Base-by-base conservation (phyloP, 2,888 invertebrate genomes). In the Cantharis flavilabris region DNA sequence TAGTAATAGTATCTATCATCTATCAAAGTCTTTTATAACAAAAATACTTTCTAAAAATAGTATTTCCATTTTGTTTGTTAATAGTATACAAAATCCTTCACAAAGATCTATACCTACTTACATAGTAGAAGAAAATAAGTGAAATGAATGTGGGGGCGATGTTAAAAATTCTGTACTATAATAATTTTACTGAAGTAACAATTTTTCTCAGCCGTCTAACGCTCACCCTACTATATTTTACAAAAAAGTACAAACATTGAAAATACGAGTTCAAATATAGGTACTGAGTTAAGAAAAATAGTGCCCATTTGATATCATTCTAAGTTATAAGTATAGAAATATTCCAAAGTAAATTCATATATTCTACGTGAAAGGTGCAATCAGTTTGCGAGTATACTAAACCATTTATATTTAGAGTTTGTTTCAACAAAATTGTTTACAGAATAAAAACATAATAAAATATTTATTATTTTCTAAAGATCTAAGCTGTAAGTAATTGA, bases 171-270 rank as follows among this genome's bases (percentile, higher is more conserved):
- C n/a, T 67, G 20, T 26, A 67, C 18, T 14, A 11, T 49, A 49
- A 49, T 26, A 67, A 67, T n/a, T 67, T 67, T 67, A n/a, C 26
- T 23, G n/a, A 67, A 67, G 65, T 67, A 23, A 67, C 65, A 67
- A 67, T 67, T 67, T 67, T 26, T 67, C 26, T 23, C 23, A 67
- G 65, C 20, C 73, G 26, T 62, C 73, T 67, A 73, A 73, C 26
- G 65, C 69, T 49, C 65, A 11, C 62, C 72, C 72, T 70, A 70
- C 69, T 49, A 73, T 73, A 69, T 70, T 30, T 73, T 73, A 30
- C 63, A 69, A 63, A 69, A 69, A 69, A 63, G 69, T 62, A 73
- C 73, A 73, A 73, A 73, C 69, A 69, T 63, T 73, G 73, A 49
- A 69, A 73, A 70, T 73, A 73, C 73, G 70, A 72, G 72, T 73